Evolutionary conservation across 2,797 vertebrate genomes (phyloP).

Genomic region (Parotocinclus haroldoi): DNA sequence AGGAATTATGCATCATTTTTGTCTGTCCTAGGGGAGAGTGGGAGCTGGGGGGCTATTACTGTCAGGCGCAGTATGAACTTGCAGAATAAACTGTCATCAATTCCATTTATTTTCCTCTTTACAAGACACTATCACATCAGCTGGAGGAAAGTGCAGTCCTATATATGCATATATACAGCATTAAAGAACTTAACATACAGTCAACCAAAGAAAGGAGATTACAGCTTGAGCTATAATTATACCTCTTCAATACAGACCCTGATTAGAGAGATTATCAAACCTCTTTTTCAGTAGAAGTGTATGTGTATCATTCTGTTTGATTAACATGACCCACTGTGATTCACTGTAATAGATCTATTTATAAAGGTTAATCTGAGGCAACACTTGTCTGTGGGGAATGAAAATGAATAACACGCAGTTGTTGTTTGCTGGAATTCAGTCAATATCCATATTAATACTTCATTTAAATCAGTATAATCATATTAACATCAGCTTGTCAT

Average conservation of each 20-base stretch:
- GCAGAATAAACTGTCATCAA: not conserved
- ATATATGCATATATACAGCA: constrained; percentile 1
- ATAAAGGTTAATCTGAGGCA: not conserved
- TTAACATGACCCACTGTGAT: not conserved
- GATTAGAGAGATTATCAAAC: no score
- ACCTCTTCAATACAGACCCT: no score
- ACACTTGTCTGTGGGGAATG: not conserved
- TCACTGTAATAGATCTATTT: not conserved
- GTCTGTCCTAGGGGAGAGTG: constrained; percentile 7
- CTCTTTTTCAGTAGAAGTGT: no score
- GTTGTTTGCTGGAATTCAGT: not conserved
- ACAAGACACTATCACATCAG: constrained; percentile 5
- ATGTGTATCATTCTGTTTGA: not conserved
- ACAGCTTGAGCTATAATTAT: no score
- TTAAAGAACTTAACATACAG: not conserved
- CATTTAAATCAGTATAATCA: constrained; percentile 1
- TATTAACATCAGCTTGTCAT: not conserved
- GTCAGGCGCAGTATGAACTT: constrained; percentile 1
- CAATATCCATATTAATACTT: not conserved
- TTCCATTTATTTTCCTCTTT: not conserved
- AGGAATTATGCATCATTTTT: constrained; percentile 4
- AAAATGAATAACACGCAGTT: not conserved
- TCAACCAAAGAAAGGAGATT: not conserved
- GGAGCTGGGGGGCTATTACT: constrained; percentile 12
- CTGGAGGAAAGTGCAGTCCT: not conserved